Base-by-base conservation (phyloP, 2,113 vertebrate genomes). In the Salvator merianae region DNA sequence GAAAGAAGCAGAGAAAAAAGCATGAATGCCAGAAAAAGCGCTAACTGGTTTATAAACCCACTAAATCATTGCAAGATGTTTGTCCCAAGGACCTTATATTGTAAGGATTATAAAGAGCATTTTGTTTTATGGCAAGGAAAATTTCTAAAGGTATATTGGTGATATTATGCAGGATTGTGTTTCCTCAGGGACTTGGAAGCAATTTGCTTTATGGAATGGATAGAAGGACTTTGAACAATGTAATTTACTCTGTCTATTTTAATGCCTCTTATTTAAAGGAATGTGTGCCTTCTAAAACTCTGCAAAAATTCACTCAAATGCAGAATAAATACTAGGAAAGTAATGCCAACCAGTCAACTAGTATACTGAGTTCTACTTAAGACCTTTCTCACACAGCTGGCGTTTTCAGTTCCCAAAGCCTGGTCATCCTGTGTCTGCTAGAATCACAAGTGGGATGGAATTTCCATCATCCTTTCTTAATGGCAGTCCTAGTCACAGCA, bases 191-290 rank as follows among this genome's bases (percentile, higher is more conserved):
- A 80, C 22, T 68, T 14, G 1, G 84, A 50, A 34, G 59, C 32
- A 83, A 75, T 83, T 80, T 80, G 59, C 43, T 72, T 80, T 66
- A 79, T 73, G 55, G 69, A 38, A 85, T 85, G 84, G 77, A 73
- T 74, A 32, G 55, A 50, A 53, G 63, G 40, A n/a, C 32, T 80
- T 66, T 66, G 40, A 74, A 66, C 69, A 79, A 68, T 73, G 77
- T 32, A 38, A 81, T 80, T 55, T 80, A n/a, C 50, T n/a, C 62
- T 76, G 82, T 68, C 72, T 76, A 1, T 76, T 76, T 83, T 66
- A 68, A 66, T 83, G 62, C 62, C 22, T 30, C 72, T 66, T 83
- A 32, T 36, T 76, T 66, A 76, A 83, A 76, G 70, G 81, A 40
- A 74, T 74, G 26, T 43, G 34, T 43, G 32, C 38, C 47, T 82